Evolutionary conservation across 2,888 invertebrate species (phyloP).

Genomic region (Noctuana brunneofusca): DNA sequence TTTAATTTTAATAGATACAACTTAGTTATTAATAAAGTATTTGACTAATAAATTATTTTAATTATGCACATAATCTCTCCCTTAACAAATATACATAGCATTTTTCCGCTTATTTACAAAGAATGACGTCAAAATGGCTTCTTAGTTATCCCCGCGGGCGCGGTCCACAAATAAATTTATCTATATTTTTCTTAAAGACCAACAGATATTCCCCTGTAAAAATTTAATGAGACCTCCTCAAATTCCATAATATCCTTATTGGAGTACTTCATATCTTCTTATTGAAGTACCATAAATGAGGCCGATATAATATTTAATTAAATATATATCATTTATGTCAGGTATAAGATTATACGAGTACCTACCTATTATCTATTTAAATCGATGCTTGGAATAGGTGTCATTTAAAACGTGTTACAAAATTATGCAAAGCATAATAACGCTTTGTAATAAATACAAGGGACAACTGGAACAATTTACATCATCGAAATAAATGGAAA

Average conservation of each 20-base stretch:
- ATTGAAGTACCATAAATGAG: conserved; percentile 16
- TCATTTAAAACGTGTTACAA: no score
- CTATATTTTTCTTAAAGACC: conserved; percentile 44
- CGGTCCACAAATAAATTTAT: conserved; percentile 31
- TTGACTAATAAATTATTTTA: conserved; percentile 12
- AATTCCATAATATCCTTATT: conserved; percentile 45
- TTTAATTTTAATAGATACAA: background rate
- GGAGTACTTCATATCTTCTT: no score
- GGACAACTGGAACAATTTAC: no score
- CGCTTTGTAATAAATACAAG: no score
- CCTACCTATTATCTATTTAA: background rate
- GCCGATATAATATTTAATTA: conserved; percentile 5
- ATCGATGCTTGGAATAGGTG: no score
- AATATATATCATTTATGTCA: background rate
- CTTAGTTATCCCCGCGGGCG: conserved; percentile 38
- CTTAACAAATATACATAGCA: conserved; percentile 16
- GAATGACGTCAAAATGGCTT: conserved; percentile 53
- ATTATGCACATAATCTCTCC: conserved; percentile 18
- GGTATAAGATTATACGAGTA: background rate
- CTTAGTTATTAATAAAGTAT: background rate
- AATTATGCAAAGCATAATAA: background rate
- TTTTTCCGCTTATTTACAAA: conserved; percentile 33
- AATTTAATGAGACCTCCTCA: conserved; percentile 54
- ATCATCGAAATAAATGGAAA: background rate
- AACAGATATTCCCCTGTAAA: conserved; percentile 47